Percentiles rank a stretch among this genome's conserved stretches.
phyloP scores from a whole-genome alignment of 1,140 invertebrate species.

The Amphibalanus amphitrite region DNA sequence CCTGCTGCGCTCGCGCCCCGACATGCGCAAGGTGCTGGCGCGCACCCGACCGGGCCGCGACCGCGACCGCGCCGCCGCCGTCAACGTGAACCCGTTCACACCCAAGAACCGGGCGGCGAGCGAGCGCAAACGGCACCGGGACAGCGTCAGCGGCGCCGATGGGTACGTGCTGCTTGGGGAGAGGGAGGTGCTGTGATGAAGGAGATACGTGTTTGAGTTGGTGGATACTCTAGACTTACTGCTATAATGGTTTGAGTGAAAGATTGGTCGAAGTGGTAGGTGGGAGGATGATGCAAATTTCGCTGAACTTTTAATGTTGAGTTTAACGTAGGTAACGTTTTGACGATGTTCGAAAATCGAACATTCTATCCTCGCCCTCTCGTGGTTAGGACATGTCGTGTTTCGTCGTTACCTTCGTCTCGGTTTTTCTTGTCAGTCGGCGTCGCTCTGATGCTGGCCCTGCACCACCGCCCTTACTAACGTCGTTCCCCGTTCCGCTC shows the following conservation, averaged over 20 bases:
- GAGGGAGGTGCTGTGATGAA: too few relatives aligned
- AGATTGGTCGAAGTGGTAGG: too few relatives aligned
- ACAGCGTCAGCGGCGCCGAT: slow-evolving; percentile 1
- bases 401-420: too few relatives aligned
- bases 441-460: too few relatives aligned
- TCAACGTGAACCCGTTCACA: slow-evolving; percentile 87
- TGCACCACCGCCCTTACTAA: too few relatives aligned
- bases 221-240: too few relatives aligned
- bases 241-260: neutral
- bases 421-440: too few relatives aligned
- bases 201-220: too few relatives aligned
- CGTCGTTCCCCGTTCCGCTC: too few relatives aligned
- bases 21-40: neutral
- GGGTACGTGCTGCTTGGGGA: too few relatives aligned
- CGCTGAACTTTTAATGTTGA: neutral
- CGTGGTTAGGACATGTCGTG: too few relatives aligned
- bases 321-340: neutral
- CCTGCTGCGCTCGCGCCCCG: neutral
- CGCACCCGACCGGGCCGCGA: neutral
- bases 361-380: neutral
- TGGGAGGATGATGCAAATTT: too few relatives aligned
- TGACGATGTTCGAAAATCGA: neutral
- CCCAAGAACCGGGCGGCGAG: slow-evolving; percentile 25
- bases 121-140: slow-evolving; percentile 8
- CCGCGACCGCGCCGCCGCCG: slow-evolving; percentile 21